Evolutionary conservation across 2,888 invertebrate genomes (phyloP).

Genomic region (Serrognathus titanus): DNA sequence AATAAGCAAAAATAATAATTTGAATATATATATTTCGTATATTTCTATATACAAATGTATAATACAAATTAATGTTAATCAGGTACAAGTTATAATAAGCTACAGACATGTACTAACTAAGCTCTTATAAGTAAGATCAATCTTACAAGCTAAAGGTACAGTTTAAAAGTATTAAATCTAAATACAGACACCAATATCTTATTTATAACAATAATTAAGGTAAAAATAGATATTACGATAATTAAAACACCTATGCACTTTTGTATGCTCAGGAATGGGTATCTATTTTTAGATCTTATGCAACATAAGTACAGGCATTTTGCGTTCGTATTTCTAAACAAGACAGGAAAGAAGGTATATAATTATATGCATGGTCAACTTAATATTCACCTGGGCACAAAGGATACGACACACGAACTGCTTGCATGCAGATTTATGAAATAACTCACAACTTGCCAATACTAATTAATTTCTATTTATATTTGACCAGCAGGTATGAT

Average conservation of each 20-base stretch:
- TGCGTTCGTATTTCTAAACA: slow-evolving; percentile 22
- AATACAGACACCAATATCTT: slow-evolving; percentile 14
- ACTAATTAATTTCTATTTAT: slow-evolving; percentile 15
- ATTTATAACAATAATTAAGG: no score
- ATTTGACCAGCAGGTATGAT: neutral
- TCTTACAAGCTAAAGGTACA: slow-evolving; percentile 1
- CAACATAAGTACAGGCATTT: slow-evolving; percentile 25
- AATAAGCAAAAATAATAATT: no score
- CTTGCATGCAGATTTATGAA: slow-evolving; percentile 36
- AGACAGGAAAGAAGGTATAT: slow-evolving; percentile 34
- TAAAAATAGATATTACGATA: no score
- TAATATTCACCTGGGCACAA: slow-evolving; percentile 37
- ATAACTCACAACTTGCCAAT: slow-evolving; percentile 7
- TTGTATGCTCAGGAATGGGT: neutral
- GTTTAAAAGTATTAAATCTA: neutral
- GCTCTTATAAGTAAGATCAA: neutral
- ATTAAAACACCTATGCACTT: no score
- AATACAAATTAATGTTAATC: no score
- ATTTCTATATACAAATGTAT: no score
- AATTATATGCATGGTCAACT: slow-evolving; percentile 35
- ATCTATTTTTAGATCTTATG: slow-evolving; percentile 27
- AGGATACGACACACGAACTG: slow-evolving; percentile 37
- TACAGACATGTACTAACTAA: no score
- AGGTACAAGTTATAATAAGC: no score
- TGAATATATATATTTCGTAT: no score